phyloP scores from a whole-genome alignment of 2,797 vertebrate species.

The Poeciliopsis gracilis region DNA sequence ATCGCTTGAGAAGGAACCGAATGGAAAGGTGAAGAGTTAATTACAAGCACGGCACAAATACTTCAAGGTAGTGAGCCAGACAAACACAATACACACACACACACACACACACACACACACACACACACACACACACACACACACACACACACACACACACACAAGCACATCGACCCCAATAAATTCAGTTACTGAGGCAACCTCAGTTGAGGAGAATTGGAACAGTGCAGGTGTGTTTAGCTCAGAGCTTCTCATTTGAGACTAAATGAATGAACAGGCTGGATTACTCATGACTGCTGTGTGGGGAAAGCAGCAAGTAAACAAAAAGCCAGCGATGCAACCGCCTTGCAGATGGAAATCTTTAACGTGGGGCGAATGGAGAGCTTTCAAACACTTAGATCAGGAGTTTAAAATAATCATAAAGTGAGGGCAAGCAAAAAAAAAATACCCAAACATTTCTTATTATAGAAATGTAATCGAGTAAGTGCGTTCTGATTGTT shows the following conservation, averaged over 20 bases:
- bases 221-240: conserved; percentile 31
- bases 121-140: background rate
- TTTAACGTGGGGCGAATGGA: background rate
- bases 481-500: background rate
- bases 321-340: background rate
- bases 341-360: background rate
- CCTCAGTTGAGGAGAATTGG: conserved; percentile 23
- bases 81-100: background rate
- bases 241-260: conserved; percentile 41
- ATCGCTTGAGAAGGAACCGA: conserved; percentile 3
- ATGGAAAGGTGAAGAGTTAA: conserved; percentile 32
- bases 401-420: background rate
- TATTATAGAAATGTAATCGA: background rate
- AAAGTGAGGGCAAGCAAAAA: background rate
- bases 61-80: conserved; percentile 18
- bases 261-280: conserved; percentile 42
- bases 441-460: background rate
- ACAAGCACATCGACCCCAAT: background rate
- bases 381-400: background rate
- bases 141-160: background rate
- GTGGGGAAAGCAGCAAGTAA: background rate
- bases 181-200: conserved; percentile 52
- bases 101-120: background rate
- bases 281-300: conserved; percentile 8
- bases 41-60: background rate